phyloP scores from a whole-genome alignment of 2,888 invertebrate species.

The Orthonevra nobilis region DNA sequence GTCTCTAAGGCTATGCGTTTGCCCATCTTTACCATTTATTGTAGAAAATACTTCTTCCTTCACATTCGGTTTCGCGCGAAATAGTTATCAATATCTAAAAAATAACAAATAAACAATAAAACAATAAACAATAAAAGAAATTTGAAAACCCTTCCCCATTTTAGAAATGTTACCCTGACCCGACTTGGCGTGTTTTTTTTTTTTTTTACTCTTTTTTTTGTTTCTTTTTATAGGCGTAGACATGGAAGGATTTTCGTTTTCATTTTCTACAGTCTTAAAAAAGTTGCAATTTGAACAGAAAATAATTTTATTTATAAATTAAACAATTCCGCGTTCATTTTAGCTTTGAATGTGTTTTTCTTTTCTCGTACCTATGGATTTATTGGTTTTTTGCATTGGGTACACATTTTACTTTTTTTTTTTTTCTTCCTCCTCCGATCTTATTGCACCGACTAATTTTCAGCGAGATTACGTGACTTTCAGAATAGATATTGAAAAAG shows the following conservation, averaged over 20 bases:
- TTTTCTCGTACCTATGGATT: conserved; percentile 44
- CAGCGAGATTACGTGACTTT: conserved; percentile 15
- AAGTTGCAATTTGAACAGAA: not conserved
- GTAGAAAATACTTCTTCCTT: not conserved
- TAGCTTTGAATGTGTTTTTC: conserved; percentile 3
- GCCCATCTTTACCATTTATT: conserved; percentile 73
- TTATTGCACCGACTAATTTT: conserved; percentile 18
- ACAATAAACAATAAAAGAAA: conserved; percentile 32
- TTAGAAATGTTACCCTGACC: conserved; percentile 21
- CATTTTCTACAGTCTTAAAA: not conserved
- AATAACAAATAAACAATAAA: conserved; percentile 12
- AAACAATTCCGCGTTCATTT: not conserved
- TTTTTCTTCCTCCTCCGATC: conserved; percentile 33
- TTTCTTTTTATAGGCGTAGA: conserved; percentile 5
- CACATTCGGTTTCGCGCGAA: not conserved
- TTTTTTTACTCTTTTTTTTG: conserved; percentile 11
- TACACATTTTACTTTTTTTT: conserved; percentile 58
- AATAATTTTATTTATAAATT: not conserved
- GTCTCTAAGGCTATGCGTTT: conserved; percentile 75
- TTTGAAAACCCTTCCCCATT: conserved; percentile 25
- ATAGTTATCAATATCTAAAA: conserved; percentile 18
- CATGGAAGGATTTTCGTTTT: conserved; percentile 1
- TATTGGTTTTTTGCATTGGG: conserved; percentile 62
- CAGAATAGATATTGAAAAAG: not conserved
- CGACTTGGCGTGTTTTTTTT: conserved; percentile 2